These are phyloP conservation scores for Pangasianodon hypophthalmus DNA, from an alignment of 2,113 vertebrate genomes.

Conservation along the genomic window DNA sequence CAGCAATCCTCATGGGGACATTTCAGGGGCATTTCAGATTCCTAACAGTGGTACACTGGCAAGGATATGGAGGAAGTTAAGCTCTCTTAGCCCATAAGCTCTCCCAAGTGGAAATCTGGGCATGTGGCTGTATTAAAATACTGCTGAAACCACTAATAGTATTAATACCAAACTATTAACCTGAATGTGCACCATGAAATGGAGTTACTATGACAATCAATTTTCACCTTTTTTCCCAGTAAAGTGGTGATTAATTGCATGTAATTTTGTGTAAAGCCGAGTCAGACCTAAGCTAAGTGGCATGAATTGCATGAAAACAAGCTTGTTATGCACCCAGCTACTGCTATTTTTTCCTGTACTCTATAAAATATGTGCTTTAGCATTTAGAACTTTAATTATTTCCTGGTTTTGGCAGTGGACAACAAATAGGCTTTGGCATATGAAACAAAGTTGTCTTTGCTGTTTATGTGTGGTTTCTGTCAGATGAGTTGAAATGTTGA, in stretches of 20 bases:
- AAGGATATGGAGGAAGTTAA: constrained; percentile 14
- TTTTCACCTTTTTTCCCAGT: neutral
- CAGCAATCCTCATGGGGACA: constrained; percentile 22
- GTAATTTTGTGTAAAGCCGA: constrained; percentile 3
- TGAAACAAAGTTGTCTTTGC: constrained; percentile 14
- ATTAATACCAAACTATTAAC: constrained; percentile 29
- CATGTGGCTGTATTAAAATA: constrained; percentile 9
- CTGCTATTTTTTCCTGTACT: neutral
- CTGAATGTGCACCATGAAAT: neutral
- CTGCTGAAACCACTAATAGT: constrained; percentile 7
- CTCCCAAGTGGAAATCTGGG: constrained; percentile 39
- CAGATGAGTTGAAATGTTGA: neutral
- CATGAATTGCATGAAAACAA: neutral
- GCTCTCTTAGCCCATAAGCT: constrained; percentile 33
- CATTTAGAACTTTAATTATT: neutral
- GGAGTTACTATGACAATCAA: neutral
- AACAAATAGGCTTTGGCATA: constrained; percentile 24
- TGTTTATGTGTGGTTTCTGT: constrained; percentile 20
- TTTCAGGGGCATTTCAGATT: neutral
- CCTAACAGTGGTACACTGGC: constrained; percentile 6
- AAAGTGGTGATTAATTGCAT: constrained; percentile 5
- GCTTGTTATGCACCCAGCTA: neutral
- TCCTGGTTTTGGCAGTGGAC: neutral
- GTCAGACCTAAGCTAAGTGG: neutral
- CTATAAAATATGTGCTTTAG: neutral